Base-by-base conservation (phyloP, 53 echinoderm and acorn worm species). In the Henricia sp. region DNA sequence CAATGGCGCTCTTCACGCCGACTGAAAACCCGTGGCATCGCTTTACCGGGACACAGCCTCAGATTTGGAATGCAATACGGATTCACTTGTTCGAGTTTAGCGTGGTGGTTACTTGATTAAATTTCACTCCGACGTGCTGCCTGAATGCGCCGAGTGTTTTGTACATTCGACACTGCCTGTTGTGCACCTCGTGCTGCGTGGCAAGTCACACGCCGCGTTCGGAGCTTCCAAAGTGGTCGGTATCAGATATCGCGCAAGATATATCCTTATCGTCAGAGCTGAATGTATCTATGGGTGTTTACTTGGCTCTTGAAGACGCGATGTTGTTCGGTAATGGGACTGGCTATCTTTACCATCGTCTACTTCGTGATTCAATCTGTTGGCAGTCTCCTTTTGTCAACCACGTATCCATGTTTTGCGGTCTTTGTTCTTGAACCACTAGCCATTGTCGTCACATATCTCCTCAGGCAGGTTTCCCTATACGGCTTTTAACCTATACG, bases 51-150 rank as follows among this genome's bases (percentile, higher is more conserved):
- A 10, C 50, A 35, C 64, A 63, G 59, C 19, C 60, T 58, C 23
- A 43, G 77, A 37, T 39, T 44, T 80, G 62, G 63, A 80, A 80
- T 44, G 62, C 33, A 48, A 80, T 46, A 80, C 80, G 24, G 24
- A 29, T 32, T 80, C 80, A 80, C 80, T 80, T 80, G 80, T 62
- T 77, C 60, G 62, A 77, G 77, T 65, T 80, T 21, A 20, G 64
- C 64, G 62, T 64, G 21, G 34, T 63, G 50, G 43, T n/a, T 50
- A 63, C 80, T 62, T 64, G 80, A 80, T 80, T 80, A 46, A 80
- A 80, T 80, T 80, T 64, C 80, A 80, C 80, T 64, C 21, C 50
- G 26, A 64, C 50, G 52, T 64, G 64, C 33, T 63, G 48, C 35
- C 40, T 80, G 80, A 80, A 80, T 80, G 63, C 48, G n/a, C n/a